Percentiles rank a stretch among this genome's conserved stretches.
These are phyloP conservation scores for Scomber colias DNA, from an alignment of 2,113 vertebrate genomes.

Conservation along the genomic window DNA sequence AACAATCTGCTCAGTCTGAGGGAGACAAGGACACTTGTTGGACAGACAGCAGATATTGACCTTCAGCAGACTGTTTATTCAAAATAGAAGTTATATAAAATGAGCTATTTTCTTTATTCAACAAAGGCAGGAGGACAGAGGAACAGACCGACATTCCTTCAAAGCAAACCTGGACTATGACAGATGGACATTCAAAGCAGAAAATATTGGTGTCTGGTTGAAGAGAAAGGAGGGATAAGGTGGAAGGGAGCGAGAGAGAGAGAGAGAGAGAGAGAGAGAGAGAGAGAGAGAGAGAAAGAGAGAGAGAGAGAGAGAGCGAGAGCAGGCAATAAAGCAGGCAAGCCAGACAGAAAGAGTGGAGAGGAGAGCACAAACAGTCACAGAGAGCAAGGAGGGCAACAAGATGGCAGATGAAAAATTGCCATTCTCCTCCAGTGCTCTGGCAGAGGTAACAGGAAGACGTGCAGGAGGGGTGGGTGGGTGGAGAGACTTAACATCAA, in stretches of 20 bases:
- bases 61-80: slow-evolving; percentile 40
- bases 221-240: slow-evolving; percentile 33
- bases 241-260: background rate
- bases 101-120: slow-evolving; percentile 3
- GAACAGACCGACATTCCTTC: slow-evolving; percentile 30
- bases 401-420: slow-evolving; percentile 64
- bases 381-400: slow-evolving; percentile 30
- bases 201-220: slow-evolving; percentile 68
- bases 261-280: slow-evolving; percentile 26
- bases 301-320: background rate
- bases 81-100: slow-evolving; percentile 21
- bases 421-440: slow-evolving; percentile 36
- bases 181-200: slow-evolving; percentile 30
- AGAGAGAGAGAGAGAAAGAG: background rate
- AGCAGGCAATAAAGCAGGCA: slow-evolving; percentile 40
- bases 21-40: slow-evolving; percentile 35
- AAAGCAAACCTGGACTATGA: slow-evolving; percentile 26
- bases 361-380: slow-evolving; percentile 33
- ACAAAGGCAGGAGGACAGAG: background rate
- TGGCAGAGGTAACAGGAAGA: slow-evolving; percentile 42
- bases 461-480: background rate
- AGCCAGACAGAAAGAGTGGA: slow-evolving; percentile 31
- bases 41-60: slow-evolving; percentile 30
- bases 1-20: slow-evolving; percentile 36
- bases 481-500: slow-evolving; percentile 59